Base-by-base conservation (phyloP, 2,888 invertebrate species). In the Arrhopalites spinosus region DNA sequence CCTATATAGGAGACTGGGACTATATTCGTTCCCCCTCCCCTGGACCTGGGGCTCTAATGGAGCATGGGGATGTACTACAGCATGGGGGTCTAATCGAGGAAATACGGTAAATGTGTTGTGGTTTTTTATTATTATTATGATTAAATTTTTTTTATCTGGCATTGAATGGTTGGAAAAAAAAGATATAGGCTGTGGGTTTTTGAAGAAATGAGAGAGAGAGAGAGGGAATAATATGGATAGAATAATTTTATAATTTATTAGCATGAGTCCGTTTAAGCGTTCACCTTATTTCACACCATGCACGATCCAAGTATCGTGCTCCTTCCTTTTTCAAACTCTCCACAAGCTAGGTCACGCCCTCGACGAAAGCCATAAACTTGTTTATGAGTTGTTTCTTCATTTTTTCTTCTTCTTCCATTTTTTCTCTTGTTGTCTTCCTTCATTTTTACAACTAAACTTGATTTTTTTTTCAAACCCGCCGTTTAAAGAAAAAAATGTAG, bases 341-440 rank as follows among this genome's bases (percentile, higher is more conserved):
- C 59, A 59, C 20, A 27, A 27, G 45, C 27, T 30, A 61, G 68
- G 74, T 74, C 74, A 74, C 74, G 74, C 74, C 74, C 69, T 69
- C 74, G 27, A 59, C 45, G 53, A 68, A 74, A 56, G 73, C 64
- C 25, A 56, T 56, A 70, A 70, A 67, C 67, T 67, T 67, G 67
- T 67, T 67, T 67, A 67, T 67, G 45, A 45, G 45, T 45, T 45
- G 67, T 67, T 67, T 45, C 30, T 67, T 30, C 17, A 23, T 25
- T 23, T 45, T 45, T 45, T 67, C 23, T 25, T 45, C 45, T 45
- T 45, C 64, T 36, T n/a, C 8, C 15, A 1, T 27, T 63, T 3
- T 25, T 45, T 67, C 43, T 45, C 61, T 20, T 23, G 8, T 13
- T 13, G 25, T n/a, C 15, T 13, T 25, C 3, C 61, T 25, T 61